Conservation (phyloP, 2,797 vertebrate genomes). For the Siniperca undulata region DNA sequence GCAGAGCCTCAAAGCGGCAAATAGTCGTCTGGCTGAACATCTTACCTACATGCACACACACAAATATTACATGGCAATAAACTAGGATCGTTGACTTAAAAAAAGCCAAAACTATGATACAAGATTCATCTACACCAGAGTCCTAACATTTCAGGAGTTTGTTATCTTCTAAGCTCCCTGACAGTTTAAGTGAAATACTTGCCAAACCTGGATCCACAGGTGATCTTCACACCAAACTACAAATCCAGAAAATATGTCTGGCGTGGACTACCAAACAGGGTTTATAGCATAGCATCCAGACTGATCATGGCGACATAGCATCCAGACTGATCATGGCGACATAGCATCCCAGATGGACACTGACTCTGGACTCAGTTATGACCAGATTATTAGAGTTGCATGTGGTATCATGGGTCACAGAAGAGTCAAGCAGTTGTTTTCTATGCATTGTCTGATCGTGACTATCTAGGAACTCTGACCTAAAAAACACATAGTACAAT, state of each 20-base stretch:
- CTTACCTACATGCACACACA: slow-evolving; percentile 76
- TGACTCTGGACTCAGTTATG: no score
- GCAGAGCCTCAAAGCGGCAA: slow-evolving; percentile 88
- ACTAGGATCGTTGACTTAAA: no score
- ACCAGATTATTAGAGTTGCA: background rate
- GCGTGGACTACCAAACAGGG: background rate
- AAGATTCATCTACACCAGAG: rapidly evolving
- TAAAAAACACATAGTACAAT: background rate
- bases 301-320: background rate
- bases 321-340: background rate
- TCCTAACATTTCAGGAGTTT: background rate
- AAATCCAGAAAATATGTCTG: background rate
- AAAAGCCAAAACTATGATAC: no score
- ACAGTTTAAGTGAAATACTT: background rate
- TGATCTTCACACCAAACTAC: background rate
- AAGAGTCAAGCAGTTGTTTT: background rate
- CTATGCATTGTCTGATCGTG: background rate
- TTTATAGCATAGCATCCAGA: background rate
- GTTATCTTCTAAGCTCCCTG: background rate
- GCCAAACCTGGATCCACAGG: background rate
- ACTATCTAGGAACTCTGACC: background rate
- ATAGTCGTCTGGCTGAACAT: slow-evolving; percentile 92
- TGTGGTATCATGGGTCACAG: no score
- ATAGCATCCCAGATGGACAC: no score
- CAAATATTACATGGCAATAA: background rate